Evolutionary conservation across 1,140 invertebrate genomes (phyloP), one percentile per base, ranked within the genome.

Genomic region (Vollenhovia emeryi): DNA sequence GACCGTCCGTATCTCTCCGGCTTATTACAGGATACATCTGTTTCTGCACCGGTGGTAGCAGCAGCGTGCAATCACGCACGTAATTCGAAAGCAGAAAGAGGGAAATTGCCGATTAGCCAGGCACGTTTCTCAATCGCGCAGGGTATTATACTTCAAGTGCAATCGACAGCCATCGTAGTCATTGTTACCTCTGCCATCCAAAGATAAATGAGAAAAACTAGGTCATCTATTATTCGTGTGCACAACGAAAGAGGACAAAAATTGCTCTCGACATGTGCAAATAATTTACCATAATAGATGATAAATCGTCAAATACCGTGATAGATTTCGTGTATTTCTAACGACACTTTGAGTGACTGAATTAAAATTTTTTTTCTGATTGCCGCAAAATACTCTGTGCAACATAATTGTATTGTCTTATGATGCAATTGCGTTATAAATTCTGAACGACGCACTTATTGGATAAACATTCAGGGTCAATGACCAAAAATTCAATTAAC

Each of bases 1-100:
- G 55, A 66, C 55, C 60, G 45, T 66, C n/a, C 50, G 62, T 82
- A 79, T 88, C 66, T 57, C 64, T 55, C 64, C 59, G 62, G 73
- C 86, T 92, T 91, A 91, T 86, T 91, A 87, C 92, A 93, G 93
- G 93, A 93, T 92, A 90, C 91, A 90, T 88, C 87, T 91, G 90
- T 92, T 92, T 92, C 89, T 85, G 86, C 69, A 40, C 80, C 71
- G 78, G 75, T 84, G 88, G 78, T 87, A 89, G 85, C 87, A 79
- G 75, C 83, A 87, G 69, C 86, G 80, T 91, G 86, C 92, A 93
- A 93, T 93, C 92, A 91, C 85, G 89, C 88, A 57, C 45, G 89
- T 91, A 93, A 93, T 92, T 92, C 90, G 91, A 92, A 93, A 90
- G 87, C 86, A 90, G 89, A 64, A 91, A 90, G 89, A 90, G 89